Evolutionary conservation across 2,888 invertebrate genomes (phyloP), one percentile per base, ranked within the genome.

Genomic region (Neoitamus cyanurus): DNA sequence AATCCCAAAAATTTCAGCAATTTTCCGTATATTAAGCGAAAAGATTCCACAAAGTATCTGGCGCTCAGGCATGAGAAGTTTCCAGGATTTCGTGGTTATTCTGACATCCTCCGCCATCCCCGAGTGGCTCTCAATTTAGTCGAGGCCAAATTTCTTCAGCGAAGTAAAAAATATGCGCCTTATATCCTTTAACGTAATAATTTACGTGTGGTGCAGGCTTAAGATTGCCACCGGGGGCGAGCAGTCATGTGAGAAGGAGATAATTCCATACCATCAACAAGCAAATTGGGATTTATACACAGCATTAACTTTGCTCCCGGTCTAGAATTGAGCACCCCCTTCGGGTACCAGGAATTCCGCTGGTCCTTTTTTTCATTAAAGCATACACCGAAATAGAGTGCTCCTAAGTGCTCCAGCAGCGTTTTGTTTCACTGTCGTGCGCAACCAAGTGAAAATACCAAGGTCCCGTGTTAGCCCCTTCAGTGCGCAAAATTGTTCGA

Each of bases 191-290:
- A 78, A 78, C 78, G 78, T 69, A 20, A 82, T 82, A 82, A 82
- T 69, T 82, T 82, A 82, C 82, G 82, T 42, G 68, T 37, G 69
- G 82, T 42, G 68, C 30, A 37, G 82, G 28, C 82, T 82, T 69
- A 68, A 15, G 69, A 31, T 58, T 58, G 31, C 78, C 78, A 78
- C 34, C 58, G 48, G 48, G 37, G 68, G 36, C 36, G 46, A 69
- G 83, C 85, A 85, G 72, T 85, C 85, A 85, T 85, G 85, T 85
- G 85, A 85, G 83, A 83, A 70, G 80, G 70, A 85, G 85, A 85
- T 85, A 85, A 85, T 85, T 85, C 77, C 83, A 36, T 82, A 15
- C 69, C 82, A 82, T 68, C 69, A 82, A 69, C 37, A 69, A 82
- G 69, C 69, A 82, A 82, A 82, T 82, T 82, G 82, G 69, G 82